A percentile compares a stretch with the other conserved stretches of the same genome.
These are phyloP conservation scores for Lichenostomus cassidix DNA, from an alignment of 2,113 vertebrate genomes.

Conservation along the genomic window DNA sequence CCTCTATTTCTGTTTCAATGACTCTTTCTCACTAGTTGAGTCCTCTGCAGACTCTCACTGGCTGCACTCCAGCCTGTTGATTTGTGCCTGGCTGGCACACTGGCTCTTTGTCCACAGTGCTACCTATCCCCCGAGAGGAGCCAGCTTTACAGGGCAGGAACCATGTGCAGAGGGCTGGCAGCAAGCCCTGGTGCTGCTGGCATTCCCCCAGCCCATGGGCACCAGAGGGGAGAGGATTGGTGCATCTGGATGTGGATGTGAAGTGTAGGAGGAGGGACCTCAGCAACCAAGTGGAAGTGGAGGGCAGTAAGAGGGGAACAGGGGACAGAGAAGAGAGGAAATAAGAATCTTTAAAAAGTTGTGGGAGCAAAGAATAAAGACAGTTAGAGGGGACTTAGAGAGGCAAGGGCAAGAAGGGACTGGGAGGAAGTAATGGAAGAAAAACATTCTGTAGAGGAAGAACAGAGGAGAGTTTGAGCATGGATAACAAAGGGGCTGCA, in stretches of 20 bases:
- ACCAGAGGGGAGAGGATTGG: rapidly evolving
- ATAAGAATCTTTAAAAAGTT: neutral
- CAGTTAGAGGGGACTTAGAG: neutral
- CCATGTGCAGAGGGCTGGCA: neutral
- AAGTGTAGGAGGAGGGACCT: neutral
- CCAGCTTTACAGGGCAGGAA: neutral
- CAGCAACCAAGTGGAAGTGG: rapidly evolving
- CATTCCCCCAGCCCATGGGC: rapidly evolving
- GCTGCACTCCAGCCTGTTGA: neutral
- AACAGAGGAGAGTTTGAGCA: neutral
- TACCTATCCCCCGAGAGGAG: neutral
- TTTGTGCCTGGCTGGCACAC: neutral
- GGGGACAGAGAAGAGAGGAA: neutral
- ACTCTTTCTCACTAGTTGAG: neutral
- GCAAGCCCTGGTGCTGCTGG: neutral
- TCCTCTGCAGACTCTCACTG: neutral
- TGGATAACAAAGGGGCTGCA: neutral
- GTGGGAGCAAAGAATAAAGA: neutral
- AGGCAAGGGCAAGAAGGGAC: neutral
- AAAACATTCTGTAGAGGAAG: neutral
- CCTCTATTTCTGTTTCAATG: neutral
- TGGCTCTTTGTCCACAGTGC: neutral
- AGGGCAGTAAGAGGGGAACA: neutral
- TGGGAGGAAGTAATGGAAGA: neutral
- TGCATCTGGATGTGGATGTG: too few relatives aligned